These are phyloP conservation scores for Drosophila triauraria DNA, from an alignment of 1,140 invertebrate genomes.

Conservation along the genomic window DNA sequence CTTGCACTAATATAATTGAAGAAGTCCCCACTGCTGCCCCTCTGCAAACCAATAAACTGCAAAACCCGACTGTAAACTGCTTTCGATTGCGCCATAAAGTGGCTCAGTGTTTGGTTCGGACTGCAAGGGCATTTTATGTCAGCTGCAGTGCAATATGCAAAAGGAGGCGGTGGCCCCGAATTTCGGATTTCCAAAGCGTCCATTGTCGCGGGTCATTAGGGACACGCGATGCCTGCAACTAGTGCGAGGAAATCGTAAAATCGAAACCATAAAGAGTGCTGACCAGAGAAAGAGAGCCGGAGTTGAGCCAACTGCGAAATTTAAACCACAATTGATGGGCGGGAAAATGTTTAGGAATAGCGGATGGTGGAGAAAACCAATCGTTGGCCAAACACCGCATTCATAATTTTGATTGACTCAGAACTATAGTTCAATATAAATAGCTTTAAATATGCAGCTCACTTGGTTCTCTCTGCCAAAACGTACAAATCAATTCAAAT, in stretches of 20 bases:
- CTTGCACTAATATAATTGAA: neutral
- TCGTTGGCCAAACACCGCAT: constrained; percentile 2
- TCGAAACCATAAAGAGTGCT: constrained; percentile 27
- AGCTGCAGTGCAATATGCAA: constrained; percentile 60
- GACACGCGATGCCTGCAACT: constrained; percentile 59
- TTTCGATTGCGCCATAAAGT: constrained; percentile 13
- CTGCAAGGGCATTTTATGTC: constrained; percentile 54
- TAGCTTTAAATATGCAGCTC: neutral
- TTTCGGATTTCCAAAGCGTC: constrained; percentile 49
- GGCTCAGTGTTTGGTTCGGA: constrained; percentile 21
- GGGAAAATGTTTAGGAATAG: constrained; percentile 35
- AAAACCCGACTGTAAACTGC: constrained; percentile 28
- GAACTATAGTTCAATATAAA: neutral
- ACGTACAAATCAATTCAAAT: neutral
- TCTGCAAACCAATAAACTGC: constrained; percentile 43
- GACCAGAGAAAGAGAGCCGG: neutral
- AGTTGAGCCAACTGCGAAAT: constrained; percentile 21
- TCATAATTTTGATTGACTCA: neutral
- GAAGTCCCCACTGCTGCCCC: neutral
- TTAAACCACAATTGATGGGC: constrained; percentile 48
- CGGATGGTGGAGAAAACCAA: constrained; percentile 3
- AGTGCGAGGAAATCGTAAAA: constrained; percentile 47
- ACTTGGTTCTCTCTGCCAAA: neutral
- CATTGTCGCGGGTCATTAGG: constrained; percentile 57
- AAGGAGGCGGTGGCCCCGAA: constrained; percentile 56